Evolutionary conservation across 2,797 vertebrate species (phyloP), one percentile per base, ranked within the genome.

Genomic region (Limosa lapponica): DNA sequence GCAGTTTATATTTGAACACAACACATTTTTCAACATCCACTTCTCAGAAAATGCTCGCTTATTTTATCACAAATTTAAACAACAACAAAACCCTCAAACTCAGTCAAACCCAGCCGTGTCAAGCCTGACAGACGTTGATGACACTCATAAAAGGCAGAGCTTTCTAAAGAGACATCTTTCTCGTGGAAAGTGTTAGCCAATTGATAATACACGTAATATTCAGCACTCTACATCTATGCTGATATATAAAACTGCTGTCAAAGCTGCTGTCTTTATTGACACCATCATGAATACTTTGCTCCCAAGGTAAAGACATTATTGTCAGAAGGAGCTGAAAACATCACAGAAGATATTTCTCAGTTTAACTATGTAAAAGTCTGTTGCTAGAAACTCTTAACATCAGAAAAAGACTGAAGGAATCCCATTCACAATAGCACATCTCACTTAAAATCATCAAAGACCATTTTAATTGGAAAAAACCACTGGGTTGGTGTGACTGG

Each of bases 181-280:
- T 83, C 0, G 0, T 87, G 77, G 43, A 32, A 94, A 61, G 54
- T 6, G 62, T 90, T 96, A 74, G 82, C 88, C 81, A 62, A 66
- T 67, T 96, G 94, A 90, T 93, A 92, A 79, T n/a, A 79, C 77
- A 64, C 77, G 80, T 93, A 93, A 66, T 88, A 87, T 88, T 91
- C 89, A 85, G 81, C 87, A 32, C 84, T 85, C 57, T 71, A 34
- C 66, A 64, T 90, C 94, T 78, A 37, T 37, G 66, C 75, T 93
- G 91, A 90, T 85, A 55, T 8, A 71, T 36, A 73, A 95, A 95
- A 75, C 57, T 94, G 94, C 94, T 94, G 95, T 95, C 93, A 97
- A 90, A 96, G 62, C 80, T 64, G 22, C 73, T 71, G 82, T 86
- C 54, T 83, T 95, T 93, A 96, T 90, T 94, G 95, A 94, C 89